Base-by-base conservation (phyloP, 2,888 invertebrate species). In the Epinotia nisella region DNA sequence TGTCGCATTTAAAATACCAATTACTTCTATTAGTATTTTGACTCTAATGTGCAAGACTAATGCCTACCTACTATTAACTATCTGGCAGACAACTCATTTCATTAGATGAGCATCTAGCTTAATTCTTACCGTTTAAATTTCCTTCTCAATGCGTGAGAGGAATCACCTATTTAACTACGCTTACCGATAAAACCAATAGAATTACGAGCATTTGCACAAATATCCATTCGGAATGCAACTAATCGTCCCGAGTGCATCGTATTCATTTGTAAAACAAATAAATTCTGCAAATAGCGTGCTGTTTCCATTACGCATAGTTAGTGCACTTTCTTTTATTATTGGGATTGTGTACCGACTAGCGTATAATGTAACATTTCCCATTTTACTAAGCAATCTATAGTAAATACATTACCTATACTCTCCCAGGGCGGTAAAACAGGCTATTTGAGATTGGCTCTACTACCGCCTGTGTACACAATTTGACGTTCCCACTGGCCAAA, bases 211-310 rank as follows among this genome's bases (percentile, higher is more conserved):
- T 70, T 55, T 9, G 24, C 21, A 45, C 56, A 11, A 39, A 56
- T 49, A 64, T 71, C 71, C 58, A 71, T 71, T 59, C 35, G 7
- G 13, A 59, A 39, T 65, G 58, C 65, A 65, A 82, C 87, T 88
- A 89, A 87, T 88, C 86, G 85, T 83, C 81, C 82, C 84, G 81
- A 84, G 85, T 86, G 82, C 84, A 85, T 84, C 80, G 84, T 84
- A 84, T 85, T 83, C 80, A 84, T 87, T 87, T 83, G 82, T 82
- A 78, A 79, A 82, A 85, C 84, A 88, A 87, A 87, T 84, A 85
- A 72, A 75, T 77, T 74, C 74, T 76, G 69, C 61, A 68, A 62
- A 72, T 67, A 21, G 60, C 71, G 29, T 71, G 71, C 19, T 24
- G 24, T 70, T 21, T 60, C 35, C 68, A 70, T 61, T 61, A 49